Evolutionary conservation across 2,113 vertebrate species (phyloP).

Genomic region (Cranoglanis bouderius): DNA sequence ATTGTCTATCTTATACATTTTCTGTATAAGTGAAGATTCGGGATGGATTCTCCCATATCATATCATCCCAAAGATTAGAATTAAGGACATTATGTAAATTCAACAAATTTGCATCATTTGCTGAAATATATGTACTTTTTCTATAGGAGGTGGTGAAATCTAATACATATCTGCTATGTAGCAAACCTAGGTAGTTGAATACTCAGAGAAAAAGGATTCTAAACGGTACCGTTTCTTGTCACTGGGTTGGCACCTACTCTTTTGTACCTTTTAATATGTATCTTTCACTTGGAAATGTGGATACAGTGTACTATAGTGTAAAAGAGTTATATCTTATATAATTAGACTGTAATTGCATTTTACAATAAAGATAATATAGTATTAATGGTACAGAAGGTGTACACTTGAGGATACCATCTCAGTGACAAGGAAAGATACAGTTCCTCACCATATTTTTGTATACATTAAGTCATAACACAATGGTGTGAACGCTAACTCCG

Average conservation of each 20-base stretch:
- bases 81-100: background rate
- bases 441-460: background rate
- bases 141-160: background rate
- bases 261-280: background rate
- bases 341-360: background rate
- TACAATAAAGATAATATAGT: background rate
- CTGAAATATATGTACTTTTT: background rate
- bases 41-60: background rate
- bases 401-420: background rate
- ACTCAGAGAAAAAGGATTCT: no score
- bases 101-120: background rate
- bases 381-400: background rate
- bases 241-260: rapidly evolving
- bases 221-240: background rate
- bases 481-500: background rate
- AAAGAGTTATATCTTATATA: background rate
- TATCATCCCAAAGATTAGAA: background rate
- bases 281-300: background rate
- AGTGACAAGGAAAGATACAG: background rate
- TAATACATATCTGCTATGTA: background rate
- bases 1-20: background rate
- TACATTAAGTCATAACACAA: background rate
- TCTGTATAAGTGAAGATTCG: background rate
- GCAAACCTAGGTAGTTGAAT: background rate
- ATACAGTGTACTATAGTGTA: background rate